Evolutionary conservation across 2,888 invertebrate genomes (phyloP), one percentile per base, ranked within the genome.

Genomic region (Melieria crassipennis): DNA sequence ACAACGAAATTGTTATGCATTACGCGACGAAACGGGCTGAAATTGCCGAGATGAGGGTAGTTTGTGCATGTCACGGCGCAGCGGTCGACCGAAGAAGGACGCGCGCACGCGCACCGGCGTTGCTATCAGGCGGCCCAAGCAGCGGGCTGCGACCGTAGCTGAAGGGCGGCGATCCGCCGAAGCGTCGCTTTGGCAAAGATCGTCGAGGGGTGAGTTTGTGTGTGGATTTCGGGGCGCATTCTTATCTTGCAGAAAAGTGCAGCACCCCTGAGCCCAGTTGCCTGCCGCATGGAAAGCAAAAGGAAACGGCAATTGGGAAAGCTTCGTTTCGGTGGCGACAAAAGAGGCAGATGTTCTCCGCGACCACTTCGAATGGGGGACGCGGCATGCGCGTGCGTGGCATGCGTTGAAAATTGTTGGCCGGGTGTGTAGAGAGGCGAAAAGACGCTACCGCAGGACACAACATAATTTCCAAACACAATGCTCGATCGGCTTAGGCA

Each of bases 321-420:
- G 69, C 72, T 69, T 72, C 55, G n/a, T 9, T 30, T 7, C 11
- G 45, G 10, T 46, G 7, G 43, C 46, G 13, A 46, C 43, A 65
- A 72, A 70, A 69, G 58, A 63, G 66, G 71, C 73, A 74, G 73
- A 74, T 73, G 73, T 73, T 47, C 46, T 72, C 57, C 45, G n/a
- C 55, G 47, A 56, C 11, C 16, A 30, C 4, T 52, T 5, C 13
- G 52, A 64, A 9, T 42, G 63, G 50, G 64, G 47, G 47, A 72
- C 62, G 61, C n/a, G 45, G 57, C 56, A 63, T 71, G 63, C 78
- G 81, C 79, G 82, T 82, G 82, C 79, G 71, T 72, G 78, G 72
- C 82, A 72, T 78, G 79, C 80, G 79, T 62, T 58, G 7, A 48
- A 63, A 70, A 62, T 69, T 66, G 16, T 70, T 64, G 68, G 58